Conservation (phyloP, 2,888 invertebrate species). For the Parnassius apollo region DNA sequence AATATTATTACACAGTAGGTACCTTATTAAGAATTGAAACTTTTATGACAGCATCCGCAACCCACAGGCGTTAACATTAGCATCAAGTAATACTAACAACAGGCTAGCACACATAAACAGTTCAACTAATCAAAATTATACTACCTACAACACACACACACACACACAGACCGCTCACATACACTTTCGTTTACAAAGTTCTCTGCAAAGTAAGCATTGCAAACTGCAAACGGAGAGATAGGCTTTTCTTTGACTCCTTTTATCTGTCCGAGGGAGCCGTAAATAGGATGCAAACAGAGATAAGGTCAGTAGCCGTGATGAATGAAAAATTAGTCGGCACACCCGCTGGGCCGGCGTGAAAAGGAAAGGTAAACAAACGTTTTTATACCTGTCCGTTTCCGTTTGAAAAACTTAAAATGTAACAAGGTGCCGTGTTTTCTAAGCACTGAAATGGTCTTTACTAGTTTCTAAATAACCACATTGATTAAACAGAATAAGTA, state of each 20-base stretch:
- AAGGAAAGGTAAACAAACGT: conserved; percentile 31
- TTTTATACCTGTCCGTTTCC: conserved; percentile 31
- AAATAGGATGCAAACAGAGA: conserved; percentile 79
- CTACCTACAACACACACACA: conserved; percentile 32
- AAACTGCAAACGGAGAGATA: conserved; percentile 75
- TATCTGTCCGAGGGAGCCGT: conserved; percentile 68
- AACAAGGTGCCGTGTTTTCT: conserved; percentile 4
- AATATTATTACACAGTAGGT: conserved; percentile 37
- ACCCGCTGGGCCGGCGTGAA: conserved; percentile 18
- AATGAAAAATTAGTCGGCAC: conserved; percentile 61
- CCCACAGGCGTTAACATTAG: conserved; percentile 30
- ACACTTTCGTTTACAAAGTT: conserved; percentile 14
- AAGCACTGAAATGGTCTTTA: not conserved
- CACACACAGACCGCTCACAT: conserved; percentile 30
- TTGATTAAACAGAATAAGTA: not conserved
- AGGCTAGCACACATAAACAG: conserved; percentile 27
- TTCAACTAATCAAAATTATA: conserved; percentile 25
- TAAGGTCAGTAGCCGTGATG: conserved; percentile 58
- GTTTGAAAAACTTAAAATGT: conserved; percentile 28
- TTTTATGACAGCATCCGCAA: conserved; percentile 58
- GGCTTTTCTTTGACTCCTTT: conserved; percentile 76
- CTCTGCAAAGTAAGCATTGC: conserved; percentile 57
- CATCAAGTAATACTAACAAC: conserved; percentile 31
- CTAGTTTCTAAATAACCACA: not conserved
- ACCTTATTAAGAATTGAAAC: conserved; percentile 66